Percentiles rank a stretch among this genome's conserved stretches.
Evolutionary conservation across 2,888 invertebrate species (phyloP).

Genomic region (Carabus problematicus): DNA sequence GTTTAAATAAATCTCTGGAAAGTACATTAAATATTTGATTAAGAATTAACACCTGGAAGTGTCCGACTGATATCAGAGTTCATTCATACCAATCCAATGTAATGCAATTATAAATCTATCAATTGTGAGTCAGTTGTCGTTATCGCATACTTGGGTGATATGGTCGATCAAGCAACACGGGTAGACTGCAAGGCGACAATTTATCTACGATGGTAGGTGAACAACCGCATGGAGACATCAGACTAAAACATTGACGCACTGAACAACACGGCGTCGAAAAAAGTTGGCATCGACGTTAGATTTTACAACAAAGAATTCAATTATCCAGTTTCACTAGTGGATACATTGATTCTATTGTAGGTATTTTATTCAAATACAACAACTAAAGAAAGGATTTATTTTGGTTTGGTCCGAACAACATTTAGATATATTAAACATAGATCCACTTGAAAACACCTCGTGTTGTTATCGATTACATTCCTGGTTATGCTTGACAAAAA

Average conservation of each 20-base stretch:
- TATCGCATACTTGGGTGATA: slow-evolving; percentile 29
- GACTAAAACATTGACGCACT: neutral
- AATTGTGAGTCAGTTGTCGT: slow-evolving; percentile 14
- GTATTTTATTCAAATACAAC: too few species aligned
- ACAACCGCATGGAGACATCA: slow-evolving; percentile 12
- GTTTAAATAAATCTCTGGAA: neutral
- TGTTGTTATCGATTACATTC: too few species aligned
- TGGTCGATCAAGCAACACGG: slow-evolving; percentile 2
- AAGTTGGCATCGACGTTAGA: slow-evolving; percentile 23
- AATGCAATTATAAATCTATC: slow-evolving; percentile 15
- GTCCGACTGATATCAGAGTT: neutral
- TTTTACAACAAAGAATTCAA: too few species aligned
- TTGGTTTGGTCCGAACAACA: too few species aligned
- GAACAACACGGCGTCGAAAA: slow-evolving; percentile 5
- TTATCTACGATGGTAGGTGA: slow-evolving; percentile 12
- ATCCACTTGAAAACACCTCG: too few species aligned
- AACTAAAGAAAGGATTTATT: too few species aligned
- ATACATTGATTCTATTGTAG: too few species aligned
- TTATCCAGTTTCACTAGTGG: too few species aligned
- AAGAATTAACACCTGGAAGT: slow-evolving; percentile 15
- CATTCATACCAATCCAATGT: slow-evolving; percentile 7
- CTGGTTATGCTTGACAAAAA: too few species aligned
- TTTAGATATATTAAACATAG: too few species aligned
- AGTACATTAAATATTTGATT: slow-evolving; percentile 21
- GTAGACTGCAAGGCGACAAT: slow-evolving; percentile 32